phyloP scores from a whole-genome alignment of 2,797 vertebrate species.

The Sandelia bainsii region DNA sequence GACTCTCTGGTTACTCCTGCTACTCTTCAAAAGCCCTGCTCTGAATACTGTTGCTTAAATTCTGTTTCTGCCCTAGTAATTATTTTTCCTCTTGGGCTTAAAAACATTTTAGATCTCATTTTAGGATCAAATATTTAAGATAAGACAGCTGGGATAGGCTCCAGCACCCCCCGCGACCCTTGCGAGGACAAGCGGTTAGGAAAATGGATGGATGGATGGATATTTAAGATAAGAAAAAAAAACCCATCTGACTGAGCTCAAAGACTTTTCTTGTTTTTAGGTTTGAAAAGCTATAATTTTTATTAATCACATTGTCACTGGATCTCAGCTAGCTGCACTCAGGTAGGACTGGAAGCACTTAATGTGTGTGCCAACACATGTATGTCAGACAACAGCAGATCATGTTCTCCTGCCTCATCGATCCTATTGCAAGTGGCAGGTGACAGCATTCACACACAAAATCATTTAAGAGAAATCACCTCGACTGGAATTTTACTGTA shows the following conservation, averaged over 20 bases:
- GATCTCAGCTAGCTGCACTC: conserved; percentile 25
- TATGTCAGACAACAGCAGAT: conserved; percentile 67
- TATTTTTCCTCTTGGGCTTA: neutral
- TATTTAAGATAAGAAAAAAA: too few species aligned
- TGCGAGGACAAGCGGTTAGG: too few species aligned
- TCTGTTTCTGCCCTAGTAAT: neutral
- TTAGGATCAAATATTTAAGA: neutral
- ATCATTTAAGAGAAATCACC: conserved; percentile 63
- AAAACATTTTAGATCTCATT: neutral
- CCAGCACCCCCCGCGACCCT: too few species aligned
- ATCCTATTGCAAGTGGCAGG: conserved; percentile 44
- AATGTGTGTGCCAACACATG: conserved; percentile 46
- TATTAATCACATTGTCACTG: conserved; percentile 2
- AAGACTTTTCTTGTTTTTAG: conserved; percentile 24
- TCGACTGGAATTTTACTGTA: conserved; percentile 16
- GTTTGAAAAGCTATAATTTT: neutral
- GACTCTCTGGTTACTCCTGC: conserved; percentile 65
- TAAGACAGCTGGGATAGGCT: too few species aligned
- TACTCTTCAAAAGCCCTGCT: conserved; percentile 36
- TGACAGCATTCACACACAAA: conserved; percentile 57
- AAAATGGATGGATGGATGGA: too few species aligned
- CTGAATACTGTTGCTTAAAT: neutral
- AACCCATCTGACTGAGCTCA: neutral
- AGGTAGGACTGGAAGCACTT: conserved; percentile 28
- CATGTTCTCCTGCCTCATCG: conserved; percentile 58